Base-by-base conservation (phyloP, 2,797 vertebrate species). In the Rousettus madagascariensis region DNA sequence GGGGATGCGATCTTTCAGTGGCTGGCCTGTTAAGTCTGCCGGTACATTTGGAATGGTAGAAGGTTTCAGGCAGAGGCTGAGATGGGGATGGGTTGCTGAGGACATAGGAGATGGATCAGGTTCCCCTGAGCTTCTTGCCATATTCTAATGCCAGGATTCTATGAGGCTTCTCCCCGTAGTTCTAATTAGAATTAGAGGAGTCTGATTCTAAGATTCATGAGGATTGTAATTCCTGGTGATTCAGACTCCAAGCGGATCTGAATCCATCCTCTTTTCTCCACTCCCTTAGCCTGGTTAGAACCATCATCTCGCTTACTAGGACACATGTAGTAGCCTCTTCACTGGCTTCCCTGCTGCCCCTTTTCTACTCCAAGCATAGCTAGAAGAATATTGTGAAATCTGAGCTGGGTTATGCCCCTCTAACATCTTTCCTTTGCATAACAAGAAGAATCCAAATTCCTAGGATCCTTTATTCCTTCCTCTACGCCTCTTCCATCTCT, bases 161-260 rank as follows among this genome's bases (percentile, higher is more conserved):
- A 1, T 11, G 78, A 65, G 63, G 72, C 43, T 72, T 72, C 92
- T 59, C 77, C 7, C 87, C 80, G 80, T 43, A 55, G 71, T 80
- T 95, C 66, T 88, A 84, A 87, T 69, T 55, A 43, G 28, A 53
- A 87, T 69, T 55, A 43, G 28, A 53, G 74, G 59, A 80, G 38
- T 71, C 74, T 86, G 72, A 93, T 89, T 68, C 63, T 90, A 65
- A 95, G 92, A 93, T 86, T 75, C 71, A 28, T n/a, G 71, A 71
- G 16, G 65, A 69, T 78, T 86, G 68, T 87, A 65, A 85, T 84
- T 94, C 85, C 96, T 46, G 30, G 68, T 46, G 93, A 68, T 75
- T 89, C 24, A 33, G 65, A 82, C 12, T 28, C 51, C 61, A 28
- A 36, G 77, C 63, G 36, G 51, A 33, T 38, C 77, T 6, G 8